Evolutionary conservation across 2,797 vertebrate species (phyloP), one percentile per base, ranked within the genome.

Genomic region (Lophotriccus pileatus): DNA sequence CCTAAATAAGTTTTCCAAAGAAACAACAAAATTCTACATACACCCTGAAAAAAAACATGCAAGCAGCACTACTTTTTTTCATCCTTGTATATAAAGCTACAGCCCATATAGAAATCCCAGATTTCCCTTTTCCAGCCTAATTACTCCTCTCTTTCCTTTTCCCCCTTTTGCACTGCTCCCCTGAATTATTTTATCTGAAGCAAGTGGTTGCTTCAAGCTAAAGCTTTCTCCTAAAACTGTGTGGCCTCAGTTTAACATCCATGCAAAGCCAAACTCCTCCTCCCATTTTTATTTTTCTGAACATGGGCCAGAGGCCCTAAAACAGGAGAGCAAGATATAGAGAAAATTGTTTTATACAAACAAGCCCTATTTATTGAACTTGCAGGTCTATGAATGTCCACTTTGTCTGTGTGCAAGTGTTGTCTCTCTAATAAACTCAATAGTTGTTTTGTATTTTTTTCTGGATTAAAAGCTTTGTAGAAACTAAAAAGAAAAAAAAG

Each of bases 361-460:
- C 60, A 94, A 89, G 77, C 59, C 76, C 96, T 95, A 90, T 95
- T 95, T 95, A 97, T 95, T 96, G 81, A 78, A 93, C 84, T 94
- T 91, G 89, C 84, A 95, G 87, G 83, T 84, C 79, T 94, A 43
- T 90, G 87, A 93, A 80, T 76, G 86, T 96, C 82, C 75, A 92
- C 58, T 92, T 88, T 89, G 95, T 97, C 93, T 94, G 47, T 96
- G 93, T 96, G 88, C 78, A 95, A 63, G 94, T 94, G 84, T 96
- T 81, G 93, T 96, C 93, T 94, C 92, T 93, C 93, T 91, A 77
- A 96, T 94, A 87, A 96, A 96, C 77, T 94, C 58, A 76, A 72
- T 96, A 74, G 93, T 94, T 96, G 94, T 95, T 96, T 96, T 97
- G 95, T 97, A 97, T 94, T 96, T 94, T 95, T 95, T 95, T 95